Conservation (phyloP, 23 tunicate genomes). For the Trididemnum miniatum region DNA sequence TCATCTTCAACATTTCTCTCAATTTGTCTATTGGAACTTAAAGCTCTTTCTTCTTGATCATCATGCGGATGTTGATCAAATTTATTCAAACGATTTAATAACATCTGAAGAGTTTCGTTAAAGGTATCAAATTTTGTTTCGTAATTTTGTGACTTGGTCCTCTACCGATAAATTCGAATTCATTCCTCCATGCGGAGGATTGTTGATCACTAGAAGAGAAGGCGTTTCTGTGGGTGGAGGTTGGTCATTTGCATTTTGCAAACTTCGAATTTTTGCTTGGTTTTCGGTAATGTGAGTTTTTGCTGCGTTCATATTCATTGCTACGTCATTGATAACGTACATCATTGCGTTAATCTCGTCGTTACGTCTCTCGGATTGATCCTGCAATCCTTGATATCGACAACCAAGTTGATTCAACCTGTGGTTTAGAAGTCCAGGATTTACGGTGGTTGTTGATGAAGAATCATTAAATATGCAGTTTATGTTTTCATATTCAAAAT, state of each 20-base stretch:
- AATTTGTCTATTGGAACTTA: not conserved
- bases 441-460: too few relatives aligned
- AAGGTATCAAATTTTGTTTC: not conserved
- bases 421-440: too few relatives aligned
- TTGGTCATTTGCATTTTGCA: not conserved
- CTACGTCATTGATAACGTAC: constrained; percentile 47
- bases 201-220: not conserved
- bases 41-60: too few relatives aligned
- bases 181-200: not conserved
- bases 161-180: not conserved
- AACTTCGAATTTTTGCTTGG: not conserved
- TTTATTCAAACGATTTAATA: not conserved
- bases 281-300: constrained; percentile 22
- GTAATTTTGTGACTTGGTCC: too few relatives aligned
- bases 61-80: not conserved
- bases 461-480: too few relatives aligned
- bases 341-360: constrained; percentile 43
- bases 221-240: not conserved
- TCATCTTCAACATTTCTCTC: not conserved
- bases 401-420: not conserved
- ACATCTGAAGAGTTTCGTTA: not conserved
- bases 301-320: constrained; percentile 54
- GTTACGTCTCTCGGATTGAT: constrained; percentile 21
- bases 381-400: not conserved
- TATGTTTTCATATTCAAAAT: too few relatives aligned